phyloP scores from a whole-genome alignment of 2,113 vertebrate genomes.

The Vidua macroura region DNA sequence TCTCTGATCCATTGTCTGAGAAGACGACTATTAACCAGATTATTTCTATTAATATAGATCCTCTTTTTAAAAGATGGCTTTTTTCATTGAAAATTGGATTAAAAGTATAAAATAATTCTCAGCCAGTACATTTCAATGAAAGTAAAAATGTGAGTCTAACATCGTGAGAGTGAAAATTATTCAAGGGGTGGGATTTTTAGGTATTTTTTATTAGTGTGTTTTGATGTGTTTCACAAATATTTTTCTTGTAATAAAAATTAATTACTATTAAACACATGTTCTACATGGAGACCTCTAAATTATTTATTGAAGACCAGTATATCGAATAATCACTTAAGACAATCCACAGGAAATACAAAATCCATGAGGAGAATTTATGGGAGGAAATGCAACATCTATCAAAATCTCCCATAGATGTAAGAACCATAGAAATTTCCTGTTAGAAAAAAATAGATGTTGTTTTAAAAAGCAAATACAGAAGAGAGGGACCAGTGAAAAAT shows the following conservation, averaged over 20 bases:
- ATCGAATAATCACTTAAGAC: not conserved
- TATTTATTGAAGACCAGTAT: not conserved
- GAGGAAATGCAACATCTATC: not conserved
- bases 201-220: not conserved
- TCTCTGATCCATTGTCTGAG: not conserved
- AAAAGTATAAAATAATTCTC: not conserved
- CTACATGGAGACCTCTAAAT: not conserved
- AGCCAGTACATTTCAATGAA: not conserved
- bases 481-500: not conserved
- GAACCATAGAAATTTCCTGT: not conserved
- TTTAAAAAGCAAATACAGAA: not conserved
- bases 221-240: not conserved
- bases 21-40: not conserved
- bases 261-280: not conserved
- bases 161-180: not conserved
- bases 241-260: not conserved
- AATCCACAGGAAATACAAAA: not conserved
- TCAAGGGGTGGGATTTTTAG: not conserved
- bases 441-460: not conserved
- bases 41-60: not conserved
- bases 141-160: not conserved
- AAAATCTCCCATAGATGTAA: not conserved
- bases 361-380: not conserved
- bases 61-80: not conserved
- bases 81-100: not conserved